Percentiles rank a stretch among this genome's conserved stretches.
Conservation (phyloP, 1,140 invertebrate genomes). For the Solenopsis invicta region DNA sequence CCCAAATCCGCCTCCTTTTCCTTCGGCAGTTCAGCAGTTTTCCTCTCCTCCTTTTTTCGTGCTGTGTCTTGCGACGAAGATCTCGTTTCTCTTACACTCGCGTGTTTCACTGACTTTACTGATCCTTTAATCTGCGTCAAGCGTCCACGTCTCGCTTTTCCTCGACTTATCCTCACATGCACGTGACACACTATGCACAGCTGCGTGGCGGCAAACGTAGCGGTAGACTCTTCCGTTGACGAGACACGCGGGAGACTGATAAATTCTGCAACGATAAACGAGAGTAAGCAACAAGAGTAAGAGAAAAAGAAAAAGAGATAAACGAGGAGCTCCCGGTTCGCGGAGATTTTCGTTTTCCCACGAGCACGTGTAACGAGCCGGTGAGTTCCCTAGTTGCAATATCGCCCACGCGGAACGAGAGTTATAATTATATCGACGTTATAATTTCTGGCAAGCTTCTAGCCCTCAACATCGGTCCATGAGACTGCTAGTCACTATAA, state of each 20-base stretch:
- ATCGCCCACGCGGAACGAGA: not conserved
- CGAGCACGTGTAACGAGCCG: not conserved
- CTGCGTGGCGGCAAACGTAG: slow-evolving; percentile 3
- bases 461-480: not conserved
- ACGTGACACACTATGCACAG: slow-evolving; percentile 15
- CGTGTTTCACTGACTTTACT: not conserved
- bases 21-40: not conserved
- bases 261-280: slow-evolving; percentile 36
- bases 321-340: not conserved
- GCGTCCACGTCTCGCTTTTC: not conserved
- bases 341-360: not conserved
- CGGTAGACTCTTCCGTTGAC: not conserved
- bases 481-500: not conserved
- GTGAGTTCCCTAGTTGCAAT: not conserved
- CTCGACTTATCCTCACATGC: not conserved
- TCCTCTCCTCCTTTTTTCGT: not conserved
- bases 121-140: not conserved
- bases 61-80: not conserved
- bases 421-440: not conserved
- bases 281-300: not conserved
- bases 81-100: not conserved
- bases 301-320: not conserved
- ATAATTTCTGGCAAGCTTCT: not conserved
- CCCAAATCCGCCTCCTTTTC: not conserved
- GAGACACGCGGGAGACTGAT: not conserved